phyloP scores from a whole-genome alignment of 1,140 invertebrate species.

The Probaryconus sp. region DNA sequence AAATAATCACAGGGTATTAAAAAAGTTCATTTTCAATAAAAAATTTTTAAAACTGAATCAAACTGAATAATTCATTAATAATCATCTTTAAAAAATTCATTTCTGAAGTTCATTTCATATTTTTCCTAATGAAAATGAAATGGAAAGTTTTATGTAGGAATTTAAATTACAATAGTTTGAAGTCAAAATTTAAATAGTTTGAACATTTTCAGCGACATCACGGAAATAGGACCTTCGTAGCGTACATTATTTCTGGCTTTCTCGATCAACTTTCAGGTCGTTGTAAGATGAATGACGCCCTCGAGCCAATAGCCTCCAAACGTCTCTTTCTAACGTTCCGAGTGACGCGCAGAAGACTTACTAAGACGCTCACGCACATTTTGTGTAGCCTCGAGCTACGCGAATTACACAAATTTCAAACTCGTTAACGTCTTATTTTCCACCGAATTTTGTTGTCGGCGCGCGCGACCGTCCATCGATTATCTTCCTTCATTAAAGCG shows the following conservation, averaged over 20 bases:
- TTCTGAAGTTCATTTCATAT: too few species aligned
- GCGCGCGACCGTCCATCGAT: not conserved
- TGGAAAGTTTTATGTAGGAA: too few species aligned
- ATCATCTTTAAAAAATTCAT: too few species aligned
- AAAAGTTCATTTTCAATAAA: too few species aligned
- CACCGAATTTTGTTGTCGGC: conserved; percentile 14
- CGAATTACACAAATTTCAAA: conserved; percentile 32
- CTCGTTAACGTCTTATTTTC: conserved; percentile 43
- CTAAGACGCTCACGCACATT: conserved; percentile 31
- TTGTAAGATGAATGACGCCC: conserved; percentile 44
- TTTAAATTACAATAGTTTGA: too few species aligned
- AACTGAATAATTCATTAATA: not conserved
- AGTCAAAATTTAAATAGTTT: too few species aligned
- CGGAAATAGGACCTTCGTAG: conserved; percentile 24
- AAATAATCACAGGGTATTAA: too few species aligned
- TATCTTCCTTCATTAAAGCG: too few species aligned
- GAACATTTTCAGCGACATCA: conserved; percentile 6
- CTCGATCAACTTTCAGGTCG: conserved; percentile 38
- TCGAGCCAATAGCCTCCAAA: conserved; percentile 40
- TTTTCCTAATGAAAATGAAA: too few species aligned
- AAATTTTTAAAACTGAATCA: too few species aligned
- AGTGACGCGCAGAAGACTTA: conserved; percentile 31
- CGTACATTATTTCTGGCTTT: conserved; percentile 33
- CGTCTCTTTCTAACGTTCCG: conserved; percentile 33
- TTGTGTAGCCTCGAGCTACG: conserved; percentile 12